A percentile compares a stretch with the other conserved stretches of the same genome.
These are phyloP conservation scores for Turdus rufiventris DNA, from an alignment of 2,113 vertebrate genomes.

Conservation along the genomic window DNA sequence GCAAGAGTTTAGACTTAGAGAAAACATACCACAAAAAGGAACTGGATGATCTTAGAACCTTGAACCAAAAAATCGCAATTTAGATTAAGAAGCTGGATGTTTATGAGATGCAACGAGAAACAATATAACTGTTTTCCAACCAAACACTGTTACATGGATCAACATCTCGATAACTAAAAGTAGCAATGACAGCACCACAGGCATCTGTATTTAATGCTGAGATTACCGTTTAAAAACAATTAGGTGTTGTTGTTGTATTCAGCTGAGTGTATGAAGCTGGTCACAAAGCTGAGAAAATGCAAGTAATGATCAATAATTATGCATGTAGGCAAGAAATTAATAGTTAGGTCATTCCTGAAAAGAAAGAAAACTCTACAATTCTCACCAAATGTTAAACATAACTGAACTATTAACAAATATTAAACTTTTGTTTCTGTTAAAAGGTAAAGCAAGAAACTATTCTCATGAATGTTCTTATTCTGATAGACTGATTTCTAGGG, in stretches of 20 bases:
- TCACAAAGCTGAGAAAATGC: not conserved
- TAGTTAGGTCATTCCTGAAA: not conserved
- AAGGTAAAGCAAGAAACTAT: not conserved
- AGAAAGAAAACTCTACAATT: not conserved
- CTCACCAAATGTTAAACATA: not conserved
- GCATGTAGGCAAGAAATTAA: not conserved
- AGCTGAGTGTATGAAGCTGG: not conserved
- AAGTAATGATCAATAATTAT: not conserved
- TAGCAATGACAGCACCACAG: not conserved
- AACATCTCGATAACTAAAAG: not conserved
- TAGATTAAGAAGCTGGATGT: not conserved
- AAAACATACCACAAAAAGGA: not conserved
- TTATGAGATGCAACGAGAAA: not conserved
- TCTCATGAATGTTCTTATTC: not conserved
- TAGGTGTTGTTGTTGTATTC: not conserved
- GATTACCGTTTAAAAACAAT: not conserved
- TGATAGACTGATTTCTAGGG: not conserved
- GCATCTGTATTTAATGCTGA: not conserved
- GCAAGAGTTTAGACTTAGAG: not conserved
- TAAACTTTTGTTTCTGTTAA: not conserved
- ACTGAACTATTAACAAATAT: not conserved
- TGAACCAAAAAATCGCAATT: not conserved
- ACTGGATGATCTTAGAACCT: not conserved
- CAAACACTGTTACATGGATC: not conserved
- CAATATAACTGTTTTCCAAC: fast-evolving